Evolutionary conservation across 2,888 invertebrate species (phyloP), one percentile per base, ranked within the genome.

Genomic region (Argyresthia albistria): DNA sequence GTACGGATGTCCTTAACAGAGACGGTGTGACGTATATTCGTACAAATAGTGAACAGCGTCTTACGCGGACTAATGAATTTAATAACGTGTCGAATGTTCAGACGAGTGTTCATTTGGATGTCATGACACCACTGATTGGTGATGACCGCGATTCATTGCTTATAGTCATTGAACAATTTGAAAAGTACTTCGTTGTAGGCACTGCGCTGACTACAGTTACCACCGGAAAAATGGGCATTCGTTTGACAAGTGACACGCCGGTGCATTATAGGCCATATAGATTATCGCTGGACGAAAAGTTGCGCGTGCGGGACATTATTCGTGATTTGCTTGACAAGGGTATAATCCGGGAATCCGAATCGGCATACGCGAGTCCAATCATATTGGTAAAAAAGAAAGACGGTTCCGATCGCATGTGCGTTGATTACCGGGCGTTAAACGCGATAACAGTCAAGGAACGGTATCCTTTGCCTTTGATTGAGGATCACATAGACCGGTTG

Each of bases 401-500:
- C 25, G 50, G 50, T 43, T 14, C 15, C 14, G 39, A 50, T 14
- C 8, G 50, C 4, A 39, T 50, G 43, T 50, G 50, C 14, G 35
- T 50, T 9, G 50, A 50, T 16, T 50, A 43, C 12, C 35, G 52
- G 9, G 39, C 46, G 8, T 35, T 52, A 12, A 52, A 52, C 49
- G 25, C 39, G 11, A 57, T 43, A 53, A 63, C 62, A 0, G 47
- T 64, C 0, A 61, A 60, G 47, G 62, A 66, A 48, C 54, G 56
- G 12, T 64, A 54, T 51, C 60, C 63, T 8, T 14, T 64, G 9
- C 63, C 61, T 0, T 11, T 63, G 15, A 61, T 65, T 8, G 61
- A 67, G 14, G 66, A 68, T 46, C 63, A 61, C 15, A 48, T 68
- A 3, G 66, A 69, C 47, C 37, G 54, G 16, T 52, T 64, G 1